These are phyloP conservation scores for Sebastes hubbsi DNA, from an alignment of 2,797 vertebrate genomes.

Conservation along the genomic window DNA sequence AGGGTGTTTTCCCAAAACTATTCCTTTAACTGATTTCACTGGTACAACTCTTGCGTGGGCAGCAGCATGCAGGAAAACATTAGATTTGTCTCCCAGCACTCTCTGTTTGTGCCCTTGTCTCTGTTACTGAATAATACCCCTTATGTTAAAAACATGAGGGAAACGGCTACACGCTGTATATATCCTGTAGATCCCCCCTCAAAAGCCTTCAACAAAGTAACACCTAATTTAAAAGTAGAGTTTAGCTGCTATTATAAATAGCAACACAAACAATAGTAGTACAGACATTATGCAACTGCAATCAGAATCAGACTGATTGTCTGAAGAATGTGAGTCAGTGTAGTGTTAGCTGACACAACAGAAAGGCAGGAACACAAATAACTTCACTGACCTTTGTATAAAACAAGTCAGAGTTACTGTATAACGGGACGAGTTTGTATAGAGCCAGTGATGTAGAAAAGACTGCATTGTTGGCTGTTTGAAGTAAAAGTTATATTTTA, in stretches of 20 bases:
- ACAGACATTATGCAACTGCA: conserved; percentile 6
- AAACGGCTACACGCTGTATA: neutral
- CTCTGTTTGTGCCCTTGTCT: conserved; percentile 13
- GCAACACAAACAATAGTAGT: conserved; percentile 15
- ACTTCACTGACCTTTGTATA: conserved; percentile 42
- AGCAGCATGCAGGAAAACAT: conserved; percentile 11
- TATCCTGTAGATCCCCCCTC: neutral
- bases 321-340: conserved; percentile 2
- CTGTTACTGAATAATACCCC: conserved; percentile 9
- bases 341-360: conserved; percentile 6
- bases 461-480: neutral
- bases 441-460: neutral
- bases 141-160: conserved; percentile 23
- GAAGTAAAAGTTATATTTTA: neutral
- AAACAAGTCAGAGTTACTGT: neutral
- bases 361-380: conserved; percentile 40
- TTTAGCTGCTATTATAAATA: conserved; percentile 4
- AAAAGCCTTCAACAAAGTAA: neutral
- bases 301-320: conserved; percentile 29
- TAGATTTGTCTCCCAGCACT: neutral
- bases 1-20: neutral
- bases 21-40: neutral
- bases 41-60: neutral
- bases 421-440: neutral
- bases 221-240: neutral